Evolutionary conservation across 2,888 invertebrate genomes (phyloP).

Genomic region (Rosalia funebris): DNA sequence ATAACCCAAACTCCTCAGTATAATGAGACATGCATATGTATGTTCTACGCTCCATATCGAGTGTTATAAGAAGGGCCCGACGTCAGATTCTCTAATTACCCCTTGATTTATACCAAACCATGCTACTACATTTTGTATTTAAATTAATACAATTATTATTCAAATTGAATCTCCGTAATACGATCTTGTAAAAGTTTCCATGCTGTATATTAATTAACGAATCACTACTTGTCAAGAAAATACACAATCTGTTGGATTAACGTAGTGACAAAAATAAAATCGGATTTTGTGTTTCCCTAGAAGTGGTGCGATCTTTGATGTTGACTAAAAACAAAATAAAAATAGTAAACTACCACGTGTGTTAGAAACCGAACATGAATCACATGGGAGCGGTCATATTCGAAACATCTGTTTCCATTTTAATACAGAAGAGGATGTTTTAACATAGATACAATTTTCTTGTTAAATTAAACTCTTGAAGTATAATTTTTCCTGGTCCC

Average conservation of each 20-base stretch:
- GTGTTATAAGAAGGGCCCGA: constrained; percentile 57
- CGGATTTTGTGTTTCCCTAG: not conserved
- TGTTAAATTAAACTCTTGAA: constrained; percentile 7
- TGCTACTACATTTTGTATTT: constrained; percentile 34
- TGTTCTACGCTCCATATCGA: constrained; percentile 56
- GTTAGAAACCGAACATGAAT: constrained; percentile 21
- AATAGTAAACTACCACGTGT: constrained; percentile 30
- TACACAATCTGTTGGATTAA: not conserved
- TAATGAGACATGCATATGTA: constrained; percentile 63
- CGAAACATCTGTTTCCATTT: constrained; percentile 30
- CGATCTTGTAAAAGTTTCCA: constrained; percentile 17
- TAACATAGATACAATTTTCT: constrained; percentile 14
- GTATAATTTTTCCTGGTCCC: constrained; percentile 2
- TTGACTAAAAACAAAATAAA: too few relatives aligned
- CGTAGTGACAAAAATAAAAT: constrained; percentile 9
- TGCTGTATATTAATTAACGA: constrained; percentile 13
- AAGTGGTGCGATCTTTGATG: not conserved
- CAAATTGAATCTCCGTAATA: constrained; percentile 47
- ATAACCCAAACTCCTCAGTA: constrained; percentile 52
- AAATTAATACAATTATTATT: constrained; percentile 55
- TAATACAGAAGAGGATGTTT: constrained; percentile 26
- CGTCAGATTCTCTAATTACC: constrained; percentile 55
- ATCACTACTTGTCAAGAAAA: constrained; percentile 4
- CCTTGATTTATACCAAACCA: constrained; percentile 50
- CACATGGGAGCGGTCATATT: constrained; percentile 29